These are phyloP conservation scores for Helicoverpa zea DNA, from an alignment of 1,140 invertebrate genomes.

Conservation along the genomic window DNA sequence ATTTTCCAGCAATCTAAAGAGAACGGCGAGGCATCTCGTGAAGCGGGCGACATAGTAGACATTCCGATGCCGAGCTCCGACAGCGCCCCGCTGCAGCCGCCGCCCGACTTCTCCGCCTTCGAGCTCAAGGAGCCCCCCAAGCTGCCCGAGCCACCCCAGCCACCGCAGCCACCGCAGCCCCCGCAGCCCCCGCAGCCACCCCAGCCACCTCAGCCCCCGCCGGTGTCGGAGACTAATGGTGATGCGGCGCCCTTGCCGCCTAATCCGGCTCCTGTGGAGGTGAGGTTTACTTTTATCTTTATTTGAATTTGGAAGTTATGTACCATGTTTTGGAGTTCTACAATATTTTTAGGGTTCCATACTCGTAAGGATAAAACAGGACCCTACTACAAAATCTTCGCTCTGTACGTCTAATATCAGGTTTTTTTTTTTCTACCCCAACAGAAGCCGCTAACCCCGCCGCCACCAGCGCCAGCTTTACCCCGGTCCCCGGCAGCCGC, in stretches of 20 bases:
- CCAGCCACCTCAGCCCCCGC: slow-evolving; percentile 1
- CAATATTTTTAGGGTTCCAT: too few relatives aligned
- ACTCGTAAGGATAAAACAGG: too few relatives aligned
- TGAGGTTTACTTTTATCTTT: not conserved
- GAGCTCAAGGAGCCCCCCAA: slow-evolving; percentile 6
- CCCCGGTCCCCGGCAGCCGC: slow-evolving; percentile 56
- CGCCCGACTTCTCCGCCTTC: slow-evolving; percentile 74
- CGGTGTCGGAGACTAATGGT: slow-evolving; percentile 69
- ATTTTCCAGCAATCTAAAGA: slow-evolving; percentile 30
- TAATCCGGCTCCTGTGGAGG: not conserved
- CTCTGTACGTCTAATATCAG: too few relatives aligned
- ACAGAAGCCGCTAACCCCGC: not conserved
- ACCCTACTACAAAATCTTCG: too few relatives aligned
- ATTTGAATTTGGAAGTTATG: too few relatives aligned
- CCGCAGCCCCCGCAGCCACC: slow-evolving; percentile 1
- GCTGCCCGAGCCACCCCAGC: not conserved
- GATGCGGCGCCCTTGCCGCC: not conserved
- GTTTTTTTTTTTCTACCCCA: too few relatives aligned
- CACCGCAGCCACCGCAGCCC: not conserved
- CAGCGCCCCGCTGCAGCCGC: slow-evolving; percentile 57
- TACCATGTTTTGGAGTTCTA: too few relatives aligned
- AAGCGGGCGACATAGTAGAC: slow-evolving; percentile 34
- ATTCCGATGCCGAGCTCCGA: slow-evolving; percentile 37
- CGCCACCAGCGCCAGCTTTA: slow-evolving; percentile 28
- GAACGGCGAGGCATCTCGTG: slow-evolving; percentile 29